Conservation (phyloP, 1,140 invertebrate species). For the Heliconius hewitsoni region DNA sequence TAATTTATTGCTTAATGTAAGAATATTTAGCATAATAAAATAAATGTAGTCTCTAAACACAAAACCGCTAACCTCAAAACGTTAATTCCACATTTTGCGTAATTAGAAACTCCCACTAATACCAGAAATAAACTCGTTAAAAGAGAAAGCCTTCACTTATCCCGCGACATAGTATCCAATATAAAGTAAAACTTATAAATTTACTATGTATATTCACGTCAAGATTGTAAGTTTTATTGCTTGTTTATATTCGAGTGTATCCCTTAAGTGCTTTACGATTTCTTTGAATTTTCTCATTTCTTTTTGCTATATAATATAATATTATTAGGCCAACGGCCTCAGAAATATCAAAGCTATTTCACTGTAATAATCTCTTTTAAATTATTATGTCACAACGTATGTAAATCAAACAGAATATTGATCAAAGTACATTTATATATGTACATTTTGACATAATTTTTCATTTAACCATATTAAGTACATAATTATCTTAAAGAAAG, state of each 20-base stretch:
- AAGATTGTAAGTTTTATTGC: slow-evolving; percentile 37
- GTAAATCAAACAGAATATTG: background rate
- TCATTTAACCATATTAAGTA: too few species aligned
- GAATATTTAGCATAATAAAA: background rate
- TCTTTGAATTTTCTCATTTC: slow-evolving; percentile 30
- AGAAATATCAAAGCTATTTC: slow-evolving; percentile 25
- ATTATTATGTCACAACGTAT: background rate
- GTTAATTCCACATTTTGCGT: slow-evolving; percentile 13
- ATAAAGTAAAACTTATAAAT: slow-evolving; percentile 32
- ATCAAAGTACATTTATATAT: background rate
- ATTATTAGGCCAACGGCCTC: slow-evolving; percentile 10
- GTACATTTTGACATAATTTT: background rate
- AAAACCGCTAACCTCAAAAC: background rate
- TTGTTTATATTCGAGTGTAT: slow-evolving; percentile 29
- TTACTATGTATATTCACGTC: slow-evolving; percentile 27
- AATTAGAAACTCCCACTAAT: slow-evolving; percentile 18
- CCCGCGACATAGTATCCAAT: slow-evolving; percentile 17
- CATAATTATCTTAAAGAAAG: background rate
- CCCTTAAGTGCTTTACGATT: slow-evolving; percentile 30
- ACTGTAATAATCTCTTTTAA: slow-evolving; percentile 16
- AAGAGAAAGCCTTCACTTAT: slow-evolving; percentile 31
- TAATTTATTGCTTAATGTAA: background rate
- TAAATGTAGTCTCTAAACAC: background rate
- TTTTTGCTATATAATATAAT: slow-evolving; percentile 32
- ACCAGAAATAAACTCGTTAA: slow-evolving; percentile 24